phyloP scores from a whole-genome alignment of 2,113 vertebrate species.

The Salvator merianae region DNA sequence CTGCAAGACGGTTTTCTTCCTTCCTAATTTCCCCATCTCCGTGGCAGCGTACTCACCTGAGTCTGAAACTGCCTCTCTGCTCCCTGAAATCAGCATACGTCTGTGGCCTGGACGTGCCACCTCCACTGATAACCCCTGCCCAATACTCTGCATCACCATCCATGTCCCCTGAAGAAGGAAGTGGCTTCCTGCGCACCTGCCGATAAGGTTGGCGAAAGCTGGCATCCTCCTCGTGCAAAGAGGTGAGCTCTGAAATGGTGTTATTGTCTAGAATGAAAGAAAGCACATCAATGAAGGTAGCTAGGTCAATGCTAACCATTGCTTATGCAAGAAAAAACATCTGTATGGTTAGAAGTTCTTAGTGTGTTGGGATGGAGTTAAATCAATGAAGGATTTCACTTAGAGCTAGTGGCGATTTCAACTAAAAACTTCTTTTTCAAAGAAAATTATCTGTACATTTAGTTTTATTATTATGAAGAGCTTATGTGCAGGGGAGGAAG shows the following conservation, averaged over 20 bases:
- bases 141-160: conserved; percentile 78
- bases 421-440: not conserved
- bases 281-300: not conserved
- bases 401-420: not conserved
- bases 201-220: conserved; percentile 89
- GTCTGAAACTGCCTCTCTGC: conserved; percentile 74
- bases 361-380: not conserved
- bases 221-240: conserved; percentile 87
- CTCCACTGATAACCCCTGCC: conserved; percentile 68
- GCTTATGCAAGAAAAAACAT: not conserved
- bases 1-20: conserved; percentile 20
- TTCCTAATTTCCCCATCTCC: not conserved
- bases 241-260: conserved; percentile 94
- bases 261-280: conserved; percentile 82
- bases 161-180: conserved; percentile 82
- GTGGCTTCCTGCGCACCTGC: conserved; percentile 85
- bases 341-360: not conserved
- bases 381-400: not conserved
- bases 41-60: conserved; percentile 61
- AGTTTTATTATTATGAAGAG: not conserved
- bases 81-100: conserved; percentile 77
- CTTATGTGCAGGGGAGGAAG: not conserved
- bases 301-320: not conserved
- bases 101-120: conserved; percentile 69
- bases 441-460: not conserved